phyloP scores from a whole-genome alignment of 2,888 invertebrate species.

The Amiota minor region DNA sequence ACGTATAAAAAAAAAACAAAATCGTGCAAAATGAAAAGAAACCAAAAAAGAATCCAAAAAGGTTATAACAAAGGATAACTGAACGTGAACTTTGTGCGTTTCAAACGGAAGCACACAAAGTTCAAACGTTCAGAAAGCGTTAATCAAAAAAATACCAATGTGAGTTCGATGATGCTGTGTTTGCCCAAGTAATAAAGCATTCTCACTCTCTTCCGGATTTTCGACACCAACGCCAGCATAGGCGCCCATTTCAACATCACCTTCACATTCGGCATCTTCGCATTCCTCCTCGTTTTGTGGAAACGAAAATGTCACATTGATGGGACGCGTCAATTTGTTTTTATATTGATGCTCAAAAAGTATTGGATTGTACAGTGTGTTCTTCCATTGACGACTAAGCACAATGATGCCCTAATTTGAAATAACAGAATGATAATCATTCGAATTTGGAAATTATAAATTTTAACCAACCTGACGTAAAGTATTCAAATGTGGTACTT shows the following conservation, averaged over 20 bases:
- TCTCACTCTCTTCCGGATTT: conserved; percentile 74
- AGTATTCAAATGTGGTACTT: conserved; percentile 90
- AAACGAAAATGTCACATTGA: conserved; percentile 91
- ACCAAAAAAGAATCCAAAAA: conserved; percentile 43
- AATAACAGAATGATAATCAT: background rate
- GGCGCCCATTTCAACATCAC: conserved; percentile 68
- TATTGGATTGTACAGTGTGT: conserved; percentile 93
- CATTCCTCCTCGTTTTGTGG: conserved; percentile 83
- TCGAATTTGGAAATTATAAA: background rate
- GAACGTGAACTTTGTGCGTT: conserved; percentile 43
- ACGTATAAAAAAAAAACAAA: conserved; percentile 17
- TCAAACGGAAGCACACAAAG: conserved; percentile 31
- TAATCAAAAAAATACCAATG: conserved; percentile 74
- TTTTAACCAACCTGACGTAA: conserved; percentile 81
- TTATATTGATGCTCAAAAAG: conserved; percentile 91
- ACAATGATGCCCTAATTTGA: conserved; percentile 90
- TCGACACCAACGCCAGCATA: conserved; percentile 69
- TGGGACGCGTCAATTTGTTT: conserved; percentile 84
- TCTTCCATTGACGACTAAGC: conserved; percentile 96
- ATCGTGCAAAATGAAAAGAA: conserved; percentile 39
- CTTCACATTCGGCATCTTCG: conserved; percentile 73
- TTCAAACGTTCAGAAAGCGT: conserved; percentile 60
- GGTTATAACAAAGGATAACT: conserved; percentile 58
- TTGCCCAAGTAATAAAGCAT: conserved; percentile 74
- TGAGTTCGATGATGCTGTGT: conserved; percentile 74